Conservation (phyloP, 2,797 vertebrate species). For the Chlorospingus flavigularis region DNA sequence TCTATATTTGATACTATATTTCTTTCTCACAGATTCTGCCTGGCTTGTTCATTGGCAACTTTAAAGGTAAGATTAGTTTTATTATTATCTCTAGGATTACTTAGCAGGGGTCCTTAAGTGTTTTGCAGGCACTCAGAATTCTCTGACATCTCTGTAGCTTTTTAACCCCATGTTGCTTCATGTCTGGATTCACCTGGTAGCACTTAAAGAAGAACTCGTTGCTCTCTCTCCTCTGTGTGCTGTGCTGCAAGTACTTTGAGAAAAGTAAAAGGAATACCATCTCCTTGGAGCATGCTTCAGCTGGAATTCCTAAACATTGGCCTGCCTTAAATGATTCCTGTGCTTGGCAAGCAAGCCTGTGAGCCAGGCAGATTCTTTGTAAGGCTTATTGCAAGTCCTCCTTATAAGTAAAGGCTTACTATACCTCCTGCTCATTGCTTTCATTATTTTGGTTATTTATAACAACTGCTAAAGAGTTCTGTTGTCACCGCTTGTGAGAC, state of each 20-base stretch:
- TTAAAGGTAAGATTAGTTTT: conserved; percentile 85
- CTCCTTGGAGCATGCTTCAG: not conserved
- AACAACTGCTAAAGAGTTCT: conserved; percentile 26
- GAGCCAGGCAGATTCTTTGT: not conserved
- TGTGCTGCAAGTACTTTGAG: not conserved
- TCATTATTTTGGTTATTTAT: conserved; percentile 52
- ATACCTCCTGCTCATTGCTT: not conserved
- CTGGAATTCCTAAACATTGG: not conserved
- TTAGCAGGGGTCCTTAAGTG: not conserved
- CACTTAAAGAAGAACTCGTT: not conserved
- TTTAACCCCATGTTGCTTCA: not conserved
- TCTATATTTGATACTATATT: conserved; percentile 68
- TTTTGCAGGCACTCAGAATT: not conserved
- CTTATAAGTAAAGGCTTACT: conserved; percentile 11
- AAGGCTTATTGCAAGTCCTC: conserved; percentile 52
- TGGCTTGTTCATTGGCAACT: conserved; percentile 92
- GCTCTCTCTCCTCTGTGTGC: not conserved
- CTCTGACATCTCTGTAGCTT: not conserved
- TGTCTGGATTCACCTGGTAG: not conserved
- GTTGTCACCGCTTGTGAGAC: not conserved
- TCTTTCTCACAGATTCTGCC: conserved; percentile 87
- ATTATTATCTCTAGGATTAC: not conserved
- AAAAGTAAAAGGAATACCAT: not conserved
- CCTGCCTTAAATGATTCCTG: not conserved
- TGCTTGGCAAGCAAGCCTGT: not conserved